These are phyloP conservation scores for Dysdera silvatica DNA, from an alignment of 1,140 invertebrate genomes.

Conservation along the genomic window DNA sequence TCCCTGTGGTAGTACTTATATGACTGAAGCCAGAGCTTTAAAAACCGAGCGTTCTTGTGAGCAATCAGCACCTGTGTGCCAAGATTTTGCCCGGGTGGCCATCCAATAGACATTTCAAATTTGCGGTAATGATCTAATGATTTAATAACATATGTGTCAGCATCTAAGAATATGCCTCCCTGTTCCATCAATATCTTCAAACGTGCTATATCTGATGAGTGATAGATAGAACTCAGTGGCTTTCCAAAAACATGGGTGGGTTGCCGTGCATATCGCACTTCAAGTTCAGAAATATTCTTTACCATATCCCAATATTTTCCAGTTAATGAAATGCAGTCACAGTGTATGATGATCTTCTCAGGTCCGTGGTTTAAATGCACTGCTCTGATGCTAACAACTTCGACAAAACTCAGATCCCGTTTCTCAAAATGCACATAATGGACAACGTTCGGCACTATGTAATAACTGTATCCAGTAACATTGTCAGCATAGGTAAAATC, in stretches of 20 bases:
- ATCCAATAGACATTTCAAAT: constrained; percentile 44
- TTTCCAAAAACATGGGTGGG: constrained; percentile 37
- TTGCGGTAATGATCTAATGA: constrained; percentile 40
- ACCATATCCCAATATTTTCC: constrained; percentile 35
- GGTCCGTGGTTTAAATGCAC: constrained; percentile 35
- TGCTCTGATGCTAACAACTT: constrained; percentile 38
- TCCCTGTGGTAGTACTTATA: constrained; percentile 36
- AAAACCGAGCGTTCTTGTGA: constrained; percentile 38
- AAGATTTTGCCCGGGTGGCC: constrained; percentile 36
- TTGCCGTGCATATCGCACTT: constrained; percentile 24
- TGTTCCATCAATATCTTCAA: constrained; percentile 39
- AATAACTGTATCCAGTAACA: constrained; percentile 29
- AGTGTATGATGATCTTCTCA: constrained; percentile 36
- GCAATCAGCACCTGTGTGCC: constrained; percentile 38
- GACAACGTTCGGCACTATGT: constrained; percentile 37
- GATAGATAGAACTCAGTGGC: constrained; percentile 38
- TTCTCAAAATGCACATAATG: constrained; percentile 36
- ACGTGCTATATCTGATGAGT: constrained; percentile 42
- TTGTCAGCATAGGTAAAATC: constrained; percentile 29
- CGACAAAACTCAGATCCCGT: constrained; percentile 32
- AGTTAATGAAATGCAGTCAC: constrained; percentile 32
- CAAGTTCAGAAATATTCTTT: constrained; percentile 21
- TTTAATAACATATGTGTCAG: constrained; percentile 42
- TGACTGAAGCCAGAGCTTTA: constrained; percentile 37
- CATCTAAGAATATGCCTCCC: constrained; percentile 46